A percentile compares a stretch with the other conserved stretches of the same genome.
These are phyloP conservation scores for Lipophrys pholis DNA, from an alignment of 2,113 vertebrate species.

Conservation along the genomic window DNA sequence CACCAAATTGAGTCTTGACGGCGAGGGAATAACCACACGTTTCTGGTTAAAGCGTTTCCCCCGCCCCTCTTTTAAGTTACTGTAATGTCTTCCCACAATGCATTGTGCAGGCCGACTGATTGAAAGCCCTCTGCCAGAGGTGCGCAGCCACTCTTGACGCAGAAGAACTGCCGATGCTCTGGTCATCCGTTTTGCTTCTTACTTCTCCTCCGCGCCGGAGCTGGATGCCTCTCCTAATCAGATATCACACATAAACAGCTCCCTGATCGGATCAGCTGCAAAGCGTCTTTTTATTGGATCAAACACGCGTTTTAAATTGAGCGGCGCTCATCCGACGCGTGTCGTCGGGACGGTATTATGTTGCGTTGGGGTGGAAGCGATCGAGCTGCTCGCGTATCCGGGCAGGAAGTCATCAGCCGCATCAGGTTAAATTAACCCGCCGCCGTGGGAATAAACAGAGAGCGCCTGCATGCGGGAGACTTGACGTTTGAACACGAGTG, in stretches of 20 bases:
- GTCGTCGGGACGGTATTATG: constrained; percentile 35
- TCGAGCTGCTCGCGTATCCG: constrained; percentile 30
- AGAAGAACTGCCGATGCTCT: constrained; percentile 9
- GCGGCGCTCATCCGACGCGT: constrained; percentile 39
- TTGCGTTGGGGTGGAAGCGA: constrained; percentile 53
- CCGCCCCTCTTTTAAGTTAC: neutral
- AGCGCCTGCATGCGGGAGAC: neutral
- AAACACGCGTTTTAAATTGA: constrained; percentile 27
- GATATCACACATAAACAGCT: constrained; percentile 48
- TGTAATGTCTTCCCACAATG: neutral
- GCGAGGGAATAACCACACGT: neutral
- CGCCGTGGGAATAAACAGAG: neutral
- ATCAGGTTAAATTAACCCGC: constrained; percentile 16
- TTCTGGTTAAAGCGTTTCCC: neutral
- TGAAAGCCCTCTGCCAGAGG: constrained; percentile 56
- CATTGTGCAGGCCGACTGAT: constrained; percentile 44
- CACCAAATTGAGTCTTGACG: neutral
- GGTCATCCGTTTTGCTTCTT: constrained; percentile 73
- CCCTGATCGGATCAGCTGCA: constrained; percentile 27
- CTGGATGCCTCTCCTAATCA: constrained; percentile 68
- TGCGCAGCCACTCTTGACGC: constrained; percentile 45
- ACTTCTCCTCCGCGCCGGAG: constrained; percentile 59
- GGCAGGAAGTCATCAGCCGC: constrained; percentile 51
- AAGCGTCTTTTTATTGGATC: constrained; percentile 65
- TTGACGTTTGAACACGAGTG: no score